Evolutionary conservation across 2,888 invertebrate species (phyloP).

Genomic region (Brachypalpus laphriformis): DNA sequence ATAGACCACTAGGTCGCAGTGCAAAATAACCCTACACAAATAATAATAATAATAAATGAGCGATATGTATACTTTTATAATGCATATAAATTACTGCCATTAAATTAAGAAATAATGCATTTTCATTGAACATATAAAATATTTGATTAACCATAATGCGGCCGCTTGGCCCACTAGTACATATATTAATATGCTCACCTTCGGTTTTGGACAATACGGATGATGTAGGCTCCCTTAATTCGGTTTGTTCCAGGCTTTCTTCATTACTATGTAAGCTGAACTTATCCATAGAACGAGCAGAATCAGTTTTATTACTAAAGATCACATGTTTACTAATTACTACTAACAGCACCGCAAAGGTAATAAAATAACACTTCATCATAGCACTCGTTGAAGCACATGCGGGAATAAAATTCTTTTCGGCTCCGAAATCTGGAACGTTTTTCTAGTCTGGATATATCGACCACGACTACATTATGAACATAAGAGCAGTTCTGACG

Average conservation of each 20-base stretch:
- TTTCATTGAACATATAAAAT: too few species aligned
- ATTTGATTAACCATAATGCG: too few species aligned
- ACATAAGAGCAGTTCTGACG: background rate
- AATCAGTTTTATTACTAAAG: slow-evolving; percentile 44
- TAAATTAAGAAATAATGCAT: too few species aligned
- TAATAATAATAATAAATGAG: too few species aligned
- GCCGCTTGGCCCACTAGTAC: too few species aligned
- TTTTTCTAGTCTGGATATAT: background rate
- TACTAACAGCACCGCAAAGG: slow-evolving; percentile 61
- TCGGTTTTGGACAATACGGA: slow-evolving; percentile 18
- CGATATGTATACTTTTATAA: too few species aligned
- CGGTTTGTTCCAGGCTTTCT: slow-evolving; percentile 17
- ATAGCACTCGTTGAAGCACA: slow-evolving; percentile 41
- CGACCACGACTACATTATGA: slow-evolving; percentile 52
- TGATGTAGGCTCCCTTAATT: background rate
- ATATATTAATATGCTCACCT: slow-evolving; percentile 27
- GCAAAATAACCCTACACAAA: too few species aligned
- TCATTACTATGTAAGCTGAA: slow-evolving; percentile 5
- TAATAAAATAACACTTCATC: slow-evolving; percentile 56
- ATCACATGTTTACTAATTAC: slow-evolving; percentile 63
- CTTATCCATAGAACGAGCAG: slow-evolving; percentile 18
- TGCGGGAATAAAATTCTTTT: slow-evolving; percentile 19
- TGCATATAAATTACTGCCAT: too few species aligned
- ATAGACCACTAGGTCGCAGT: too few species aligned
- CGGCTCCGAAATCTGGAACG: slow-evolving; percentile 19